Base-by-base conservation (phyloP, 2,797 vertebrate genomes). In the Oreortyx pictus region DNA sequence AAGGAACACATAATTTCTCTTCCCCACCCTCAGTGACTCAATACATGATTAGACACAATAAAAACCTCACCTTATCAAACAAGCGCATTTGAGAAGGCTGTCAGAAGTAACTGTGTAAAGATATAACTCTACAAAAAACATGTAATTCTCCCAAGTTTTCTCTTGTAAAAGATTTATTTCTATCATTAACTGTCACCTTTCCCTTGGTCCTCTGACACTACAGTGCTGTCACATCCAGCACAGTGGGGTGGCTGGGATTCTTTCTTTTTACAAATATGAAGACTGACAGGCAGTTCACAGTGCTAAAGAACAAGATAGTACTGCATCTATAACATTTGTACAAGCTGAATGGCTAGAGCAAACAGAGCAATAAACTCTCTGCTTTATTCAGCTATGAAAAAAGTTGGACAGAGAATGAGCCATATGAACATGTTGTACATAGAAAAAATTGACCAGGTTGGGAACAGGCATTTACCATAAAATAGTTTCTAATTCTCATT, bases 91-190 rank as follows among this genome's bases (percentile, higher is more conserved):
- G 80, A 94, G 88, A 92, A 95, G 73, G 89, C 86, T 97, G 95
- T 82, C 97, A 97, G 92, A 92, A 93, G 94, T 97, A 96, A 94
- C 91, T 96, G 87, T 87, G 73, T 72, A 76, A 78, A 88, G 67
- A 97, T 95, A 96, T 95, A 97, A 94, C 90, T 87, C 80, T 97
- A 97, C 89, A 96, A 97, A 97, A 97, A 97, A 93, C 94, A 91
- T 88, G 72, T 72, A 95, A 94, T 97, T 97, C 96, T 97, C 92
- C 77, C 61, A 97, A 93, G 95, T 97, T 97, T 97, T 96, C 90
- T 97, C 90, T 96, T 92, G 92, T 96, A 96, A 97, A 97, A 97
- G 96, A 97, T 97, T 97, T 97, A 98, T 97, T 97, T 96, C 95
- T 95, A 96, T 96, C 96, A 80, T 97, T 97, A 97, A 96, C 94